Evolutionary conservation across 92 coral and sea anemone genomes (phyloP).

Genomic region (Epizoanthus scotinus): DNA sequence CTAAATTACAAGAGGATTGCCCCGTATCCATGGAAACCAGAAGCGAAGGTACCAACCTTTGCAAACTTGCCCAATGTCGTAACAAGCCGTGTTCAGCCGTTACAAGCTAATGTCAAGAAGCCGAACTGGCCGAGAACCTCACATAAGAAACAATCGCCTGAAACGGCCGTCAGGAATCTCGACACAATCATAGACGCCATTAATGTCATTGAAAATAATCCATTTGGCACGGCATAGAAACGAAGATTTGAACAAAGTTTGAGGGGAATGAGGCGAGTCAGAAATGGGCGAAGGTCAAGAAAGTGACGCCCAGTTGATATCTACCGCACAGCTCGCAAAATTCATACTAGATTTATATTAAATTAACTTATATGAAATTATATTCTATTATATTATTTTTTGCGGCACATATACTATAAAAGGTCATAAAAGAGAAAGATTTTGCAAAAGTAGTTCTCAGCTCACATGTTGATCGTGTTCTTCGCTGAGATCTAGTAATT

Average conservation of each 20-base stretch:
- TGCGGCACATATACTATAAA: no score
- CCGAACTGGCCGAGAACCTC: background rate
- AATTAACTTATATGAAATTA: no score
- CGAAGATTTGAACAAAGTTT: background rate
- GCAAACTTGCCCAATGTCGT: background rate
- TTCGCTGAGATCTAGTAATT: background rate
- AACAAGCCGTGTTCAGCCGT: background rate
- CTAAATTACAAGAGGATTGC: constrained; percentile 29
- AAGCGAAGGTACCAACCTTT: background rate
- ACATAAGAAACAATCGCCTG: background rate
- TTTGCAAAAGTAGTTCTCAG: no score
- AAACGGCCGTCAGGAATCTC: constrained; percentile 41
- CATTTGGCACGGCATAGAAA: constrained; percentile 1
- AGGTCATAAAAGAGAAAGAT: no score
- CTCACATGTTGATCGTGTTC: background rate
- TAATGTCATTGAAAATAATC: constrained; percentile 55
- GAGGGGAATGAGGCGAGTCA: background rate
- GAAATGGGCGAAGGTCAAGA: background rate
- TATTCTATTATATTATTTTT: no score
- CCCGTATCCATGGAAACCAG: constrained; percentile 21
- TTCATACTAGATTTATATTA: no score
- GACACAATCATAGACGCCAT: constrained; percentile 76
- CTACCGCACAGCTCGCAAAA: no score
- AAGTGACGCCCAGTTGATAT: background rate
- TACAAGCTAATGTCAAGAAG: background rate